Percentiles rank a stretch among this genome's conserved stretches.
These are phyloP conservation scores for Clusia tigrina DNA, from an alignment of 2,888 invertebrate genomes.

Conservation along the genomic window DNA sequence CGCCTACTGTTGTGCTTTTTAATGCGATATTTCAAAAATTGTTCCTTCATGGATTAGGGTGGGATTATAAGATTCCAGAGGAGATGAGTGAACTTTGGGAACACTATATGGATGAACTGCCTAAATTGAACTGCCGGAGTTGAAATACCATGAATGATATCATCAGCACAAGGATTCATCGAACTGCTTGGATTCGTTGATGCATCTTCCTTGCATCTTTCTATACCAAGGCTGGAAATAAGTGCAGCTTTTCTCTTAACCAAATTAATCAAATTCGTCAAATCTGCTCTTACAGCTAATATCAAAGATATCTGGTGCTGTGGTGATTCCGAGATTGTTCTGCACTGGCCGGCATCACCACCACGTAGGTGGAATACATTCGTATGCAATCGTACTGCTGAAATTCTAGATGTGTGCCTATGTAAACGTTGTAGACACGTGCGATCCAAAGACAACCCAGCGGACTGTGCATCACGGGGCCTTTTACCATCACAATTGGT, in stretches of 20 bases:
- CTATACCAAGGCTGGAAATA: constrained; percentile 28
- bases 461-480: constrained; percentile 38
- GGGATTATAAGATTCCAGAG: constrained; percentile 32
- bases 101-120: constrained; percentile 10
- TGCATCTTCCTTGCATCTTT: constrained; percentile 21
- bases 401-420: constrained; percentile 29
- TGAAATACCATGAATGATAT: constrained; percentile 16
- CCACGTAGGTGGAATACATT: constrained; percentile 34
- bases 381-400: constrained; percentile 33
- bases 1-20: constrained; percentile 29
- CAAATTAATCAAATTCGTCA: constrained; percentile 22
- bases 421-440: constrained; percentile 32
- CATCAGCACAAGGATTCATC: background rate
- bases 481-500: constrained; percentile 24
- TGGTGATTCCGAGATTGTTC: constrained; percentile 48
- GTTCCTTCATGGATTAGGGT: constrained; percentile 28
- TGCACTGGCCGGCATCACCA: constrained; percentile 42
- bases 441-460: constrained; percentile 31
- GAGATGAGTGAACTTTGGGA: constrained; percentile 10
- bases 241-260: constrained; percentile 27
- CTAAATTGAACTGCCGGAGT: constrained; percentile 14
- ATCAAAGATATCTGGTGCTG: constrained; percentile 25
- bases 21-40: constrained; percentile 33
- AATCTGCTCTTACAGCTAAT: constrained; percentile 18
- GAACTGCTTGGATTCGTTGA: constrained; percentile 25